Evolutionary conservation across 2,888 invertebrate genomes (phyloP), one percentile per base, ranked within the genome.

Genomic region (Drosophila subsilvestris): DNA sequence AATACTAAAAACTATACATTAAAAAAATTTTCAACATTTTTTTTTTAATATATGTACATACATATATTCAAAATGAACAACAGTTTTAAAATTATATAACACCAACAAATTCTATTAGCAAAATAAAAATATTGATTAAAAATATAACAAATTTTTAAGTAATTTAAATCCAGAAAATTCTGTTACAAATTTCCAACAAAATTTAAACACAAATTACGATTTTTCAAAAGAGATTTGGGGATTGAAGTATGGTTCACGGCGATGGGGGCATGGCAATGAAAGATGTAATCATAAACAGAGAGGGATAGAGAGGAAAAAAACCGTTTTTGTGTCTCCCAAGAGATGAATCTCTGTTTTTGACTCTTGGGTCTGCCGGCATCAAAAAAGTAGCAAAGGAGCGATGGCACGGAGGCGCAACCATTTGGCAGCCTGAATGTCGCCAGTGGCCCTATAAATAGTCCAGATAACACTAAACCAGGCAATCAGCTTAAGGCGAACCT

Each of bases 361-460:
- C 32, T 32, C 32, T 32, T 12, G 32, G 32, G 12, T 1, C 47
- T 27, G n/a, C 37, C 51, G 22, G 22, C 63, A 62, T 61, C 62
- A 56, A 61, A 68, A 25, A 57, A 29, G 50, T 17, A 49, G 63
- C 43, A 17, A 45, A 18, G 51, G 12, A 12, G 7, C 37, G 32
- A 8, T 14, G 14, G 18, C 42, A 53, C 37, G 22, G 14, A 29
- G 51, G 18, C 6, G 43, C 32, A 44, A 54, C 42, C 61, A 71
- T 50, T 71, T 61, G 75, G 63, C 71, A 77, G 86, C 45, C 82
- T 53, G 56, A 65, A 56, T 53, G 79, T 66, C 82, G 79, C 80
- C 80, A 66, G 59, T 70, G 75, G 72, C 80, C 80, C 80, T 70
- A 83, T 79, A 86, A 82, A 80, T 67, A 75, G 47, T 57, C 61